Evolutionary conservation across 2,797 vertebrate species (phyloP).

Genomic region (Varecia variegata): DNA sequence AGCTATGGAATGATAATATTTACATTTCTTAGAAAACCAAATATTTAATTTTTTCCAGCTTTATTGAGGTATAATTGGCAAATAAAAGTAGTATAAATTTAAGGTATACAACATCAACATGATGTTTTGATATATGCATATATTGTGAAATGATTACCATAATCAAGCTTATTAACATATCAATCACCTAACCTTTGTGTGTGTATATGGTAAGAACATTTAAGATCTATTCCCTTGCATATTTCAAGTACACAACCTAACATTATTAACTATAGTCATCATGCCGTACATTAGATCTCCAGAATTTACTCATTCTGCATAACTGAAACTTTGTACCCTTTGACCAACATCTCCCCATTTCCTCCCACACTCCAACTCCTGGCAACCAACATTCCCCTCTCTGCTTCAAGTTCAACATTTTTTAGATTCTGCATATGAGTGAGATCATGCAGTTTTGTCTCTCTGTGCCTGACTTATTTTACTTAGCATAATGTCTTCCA

Average conservation of each 20-base stretch:
- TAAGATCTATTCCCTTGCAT: background rate
- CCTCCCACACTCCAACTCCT: background rate
- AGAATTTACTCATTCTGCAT: background rate
- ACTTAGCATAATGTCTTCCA: background rate
- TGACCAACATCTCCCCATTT: background rate
- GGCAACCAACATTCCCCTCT: background rate
- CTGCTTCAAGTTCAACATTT: background rate
- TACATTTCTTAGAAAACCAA: background rate
- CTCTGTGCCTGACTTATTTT: background rate
- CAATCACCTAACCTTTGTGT: background rate
- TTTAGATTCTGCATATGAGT: background rate
- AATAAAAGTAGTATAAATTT: background rate
- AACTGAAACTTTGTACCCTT: background rate
- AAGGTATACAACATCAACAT: background rate
- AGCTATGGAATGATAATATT: conserved; percentile 1
- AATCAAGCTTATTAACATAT: background rate
- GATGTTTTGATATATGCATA: background rate
- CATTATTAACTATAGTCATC: background rate
- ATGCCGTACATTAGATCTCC: background rate
- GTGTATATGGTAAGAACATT: background rate
- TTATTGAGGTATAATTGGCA: background rate
- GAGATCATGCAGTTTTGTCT: background rate
- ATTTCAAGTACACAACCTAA: background rate
- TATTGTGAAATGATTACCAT: background rate
- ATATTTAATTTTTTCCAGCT: background rate